Conservation (phyloP, 2,797 vertebrate genomes). For the Hyperoplus lanceolatus region DNA sequence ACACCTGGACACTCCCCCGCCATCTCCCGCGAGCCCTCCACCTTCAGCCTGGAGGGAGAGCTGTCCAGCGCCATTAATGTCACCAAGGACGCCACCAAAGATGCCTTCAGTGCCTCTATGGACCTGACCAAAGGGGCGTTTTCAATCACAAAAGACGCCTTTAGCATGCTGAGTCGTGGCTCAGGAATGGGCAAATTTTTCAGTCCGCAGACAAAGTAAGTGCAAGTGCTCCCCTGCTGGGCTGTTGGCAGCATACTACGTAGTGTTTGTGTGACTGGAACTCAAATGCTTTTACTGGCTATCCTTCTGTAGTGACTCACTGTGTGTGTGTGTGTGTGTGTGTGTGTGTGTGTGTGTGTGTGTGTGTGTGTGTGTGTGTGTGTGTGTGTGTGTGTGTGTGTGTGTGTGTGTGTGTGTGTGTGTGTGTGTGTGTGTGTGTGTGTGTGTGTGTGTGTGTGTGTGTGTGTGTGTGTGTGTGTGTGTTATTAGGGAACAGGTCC, state of each 20-base stretch:
- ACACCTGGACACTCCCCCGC: conserved; percentile 69
- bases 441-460: too few relatives aligned
- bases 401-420: too few relatives aligned
- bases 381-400: too few relatives aligned
- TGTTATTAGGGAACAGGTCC: conserved; percentile 85
- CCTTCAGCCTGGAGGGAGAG: conserved; percentile 92
- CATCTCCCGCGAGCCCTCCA: conserved; percentile 74
- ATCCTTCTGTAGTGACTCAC: not conserved
- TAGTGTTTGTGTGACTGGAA: conserved; percentile 28
- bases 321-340: conserved; percentile 25
- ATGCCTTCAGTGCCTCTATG: conserved; percentile 93
- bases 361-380: not conserved
- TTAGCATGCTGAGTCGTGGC: conserved; percentile 91
- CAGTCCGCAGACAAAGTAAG: conserved; percentile 79
- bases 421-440: too few relatives aligned
- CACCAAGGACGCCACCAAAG: conserved; percentile 95
- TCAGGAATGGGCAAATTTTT: conserved; percentile 95
- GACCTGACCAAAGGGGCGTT: conserved; percentile 97
- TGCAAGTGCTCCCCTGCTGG: conserved; percentile 38
- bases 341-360: conserved; percentile 24
- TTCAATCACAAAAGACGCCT: conserved; percentile 94
- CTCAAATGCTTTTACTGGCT: conserved; percentile 38
- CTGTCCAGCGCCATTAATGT: conserved; percentile 91
- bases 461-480: conserved; percentile 18
- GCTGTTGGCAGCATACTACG: conserved; percentile 19